phyloP scores from a whole-genome alignment of 1,140 invertebrate genomes.

The Conus ventricosus region DNA sequence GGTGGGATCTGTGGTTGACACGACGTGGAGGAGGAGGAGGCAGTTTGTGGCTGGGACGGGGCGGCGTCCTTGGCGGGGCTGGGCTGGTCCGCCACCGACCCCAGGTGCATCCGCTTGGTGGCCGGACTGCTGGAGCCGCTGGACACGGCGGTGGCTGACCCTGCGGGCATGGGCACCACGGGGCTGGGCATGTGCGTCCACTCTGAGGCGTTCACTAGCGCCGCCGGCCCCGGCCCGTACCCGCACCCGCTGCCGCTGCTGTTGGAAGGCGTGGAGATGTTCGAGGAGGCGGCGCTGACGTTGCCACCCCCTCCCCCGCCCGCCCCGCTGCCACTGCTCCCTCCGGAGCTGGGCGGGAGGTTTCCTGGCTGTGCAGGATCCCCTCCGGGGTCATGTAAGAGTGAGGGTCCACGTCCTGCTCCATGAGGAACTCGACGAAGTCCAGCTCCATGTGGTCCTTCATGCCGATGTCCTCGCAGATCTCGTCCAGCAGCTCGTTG shows the following conservation, averaged over 20 bases:
- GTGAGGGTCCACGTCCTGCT: conserved; percentile 68
- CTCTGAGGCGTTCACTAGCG: background rate
- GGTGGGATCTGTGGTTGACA: conserved; percentile 28
- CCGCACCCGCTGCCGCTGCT: conserved; percentile 24
- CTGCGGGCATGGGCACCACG: conserved; percentile 40
- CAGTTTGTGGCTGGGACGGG: conserved; percentile 41
- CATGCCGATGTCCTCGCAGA: conserved; percentile 74
- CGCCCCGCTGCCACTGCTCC: conserved; percentile 45
- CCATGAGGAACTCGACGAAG: conserved; percentile 72
- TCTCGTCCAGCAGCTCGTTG: conserved; percentile 73
- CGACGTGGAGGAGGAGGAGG: background rate
- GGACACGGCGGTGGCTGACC: conserved; percentile 44
- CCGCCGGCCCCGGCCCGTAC: background rate
- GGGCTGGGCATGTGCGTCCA: conserved; percentile 42
- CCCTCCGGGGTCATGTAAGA: conserved; percentile 69
- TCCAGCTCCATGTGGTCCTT: conserved; percentile 72
- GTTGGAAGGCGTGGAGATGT: conserved; percentile 39
- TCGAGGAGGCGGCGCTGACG: conserved; percentile 34
- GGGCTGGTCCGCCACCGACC: conserved; percentile 59
- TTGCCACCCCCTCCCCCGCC: conserved; percentile 29
- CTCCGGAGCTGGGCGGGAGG: conserved; percentile 26
- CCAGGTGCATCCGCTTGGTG: conserved; percentile 63
- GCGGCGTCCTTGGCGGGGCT: conserved; percentile 60
- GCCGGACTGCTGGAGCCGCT: conserved; percentile 67
- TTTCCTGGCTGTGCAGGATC: conserved; percentile 39